These are phyloP conservation scores for Eospalax fontanierii DNA, from an alignment of 2,797 vertebrate genomes.

Conservation along the genomic window DNA sequence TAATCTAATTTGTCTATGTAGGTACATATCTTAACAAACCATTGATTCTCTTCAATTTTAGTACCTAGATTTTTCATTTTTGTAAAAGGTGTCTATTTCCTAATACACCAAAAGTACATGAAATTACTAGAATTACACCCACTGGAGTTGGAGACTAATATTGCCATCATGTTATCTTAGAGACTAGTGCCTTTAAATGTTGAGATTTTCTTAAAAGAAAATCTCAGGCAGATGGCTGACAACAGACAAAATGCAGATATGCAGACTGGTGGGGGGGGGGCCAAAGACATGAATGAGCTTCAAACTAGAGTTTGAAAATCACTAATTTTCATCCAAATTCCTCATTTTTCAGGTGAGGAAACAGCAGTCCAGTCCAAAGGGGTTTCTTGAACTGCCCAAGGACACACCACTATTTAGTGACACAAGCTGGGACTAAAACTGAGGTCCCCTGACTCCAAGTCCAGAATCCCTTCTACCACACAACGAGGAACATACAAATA, in stretches of 20 bases:
- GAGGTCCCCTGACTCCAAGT: slow-evolving; percentile 77
- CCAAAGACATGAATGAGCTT: slow-evolving; percentile 63
- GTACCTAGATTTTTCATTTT: slow-evolving; percentile 46
- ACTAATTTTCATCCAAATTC: slow-evolving; percentile 83
- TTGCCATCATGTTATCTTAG: neutral
- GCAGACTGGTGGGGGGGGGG: slow-evolving; percentile 31
- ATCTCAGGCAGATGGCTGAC: slow-evolving; percentile 20
- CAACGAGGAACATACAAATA: slow-evolving; percentile 78
- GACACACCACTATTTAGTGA: slow-evolving; percentile 82
- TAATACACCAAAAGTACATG: slow-evolving; percentile 17
- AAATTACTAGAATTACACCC: slow-evolving; percentile 23
- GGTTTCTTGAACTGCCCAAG: slow-evolving; percentile 84
- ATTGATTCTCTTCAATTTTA: slow-evolving; percentile 21
- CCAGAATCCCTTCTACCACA: slow-evolving; percentile 80
- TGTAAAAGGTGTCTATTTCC: slow-evolving; percentile 9
- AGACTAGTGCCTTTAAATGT: slow-evolving; percentile 62
- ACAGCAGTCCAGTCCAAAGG: slow-evolving; percentile 83
- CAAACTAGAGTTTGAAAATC: slow-evolving; percentile 70
- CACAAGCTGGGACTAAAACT: slow-evolving; percentile 78
- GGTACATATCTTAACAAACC: slow-evolving; percentile 30
- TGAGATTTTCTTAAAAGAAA: slow-evolving; percentile 66
- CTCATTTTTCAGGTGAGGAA: slow-evolving; percentile 85
- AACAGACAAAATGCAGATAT: slow-evolving; percentile 33
- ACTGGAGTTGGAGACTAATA: neutral
- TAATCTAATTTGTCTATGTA: slow-evolving; percentile 24